Evolutionary conservation across 1,140 invertebrate species (phyloP), one percentile per base, ranked within the genome.

Genomic region (Heliconius hermathena): DNA sequence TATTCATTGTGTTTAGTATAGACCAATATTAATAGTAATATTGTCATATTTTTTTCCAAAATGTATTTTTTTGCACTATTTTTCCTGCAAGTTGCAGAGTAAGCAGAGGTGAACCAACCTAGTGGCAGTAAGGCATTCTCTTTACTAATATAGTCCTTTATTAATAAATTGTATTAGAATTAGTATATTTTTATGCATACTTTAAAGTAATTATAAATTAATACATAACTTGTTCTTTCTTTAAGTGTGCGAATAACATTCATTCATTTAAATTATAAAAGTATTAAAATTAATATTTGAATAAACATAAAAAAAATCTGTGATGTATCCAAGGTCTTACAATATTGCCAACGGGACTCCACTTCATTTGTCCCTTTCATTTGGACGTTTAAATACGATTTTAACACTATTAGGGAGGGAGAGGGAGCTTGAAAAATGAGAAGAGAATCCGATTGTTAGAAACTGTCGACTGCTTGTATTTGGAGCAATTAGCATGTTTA

Each of bases 321-420:
- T 18, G 18, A 41, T 79, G 73, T 79, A 71, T 66, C 52, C 73
- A 22, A 71, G 75, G 41, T 74, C 72, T 76, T 79, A 79, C 49
- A 52, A 29, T 29, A 46, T 49, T 36, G 33, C 36, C 72, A 76
- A 29, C 71, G 78, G 33, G 41, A 79, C 54, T 79, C 71, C 70
- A 80, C 54, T 81, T 78, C 80, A 78, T 81, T 83, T 77, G 78
- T 78, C 77, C 74, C 72, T 77, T 81, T 80, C 77, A 74, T 81
- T 77, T 78, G 79, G 78, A 20, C 74, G 79, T 84, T 83, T 83
- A 84, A 82, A 86, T 80, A 81, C 81, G 82, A 86, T 89, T 90
- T 89, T 87, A 89, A 88, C 85, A 85, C 83, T 87, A 85, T 89
- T 86, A 88, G 82, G 78, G 78, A 82, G 83, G 81, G 54, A 57